A percentile compares a stretch with the other conserved stretches of the same genome.
These are phyloP conservation scores for Drosophila pseudoobscura DNA, from an alignment of 1,140 invertebrate species.

Conservation along the genomic window DNA sequence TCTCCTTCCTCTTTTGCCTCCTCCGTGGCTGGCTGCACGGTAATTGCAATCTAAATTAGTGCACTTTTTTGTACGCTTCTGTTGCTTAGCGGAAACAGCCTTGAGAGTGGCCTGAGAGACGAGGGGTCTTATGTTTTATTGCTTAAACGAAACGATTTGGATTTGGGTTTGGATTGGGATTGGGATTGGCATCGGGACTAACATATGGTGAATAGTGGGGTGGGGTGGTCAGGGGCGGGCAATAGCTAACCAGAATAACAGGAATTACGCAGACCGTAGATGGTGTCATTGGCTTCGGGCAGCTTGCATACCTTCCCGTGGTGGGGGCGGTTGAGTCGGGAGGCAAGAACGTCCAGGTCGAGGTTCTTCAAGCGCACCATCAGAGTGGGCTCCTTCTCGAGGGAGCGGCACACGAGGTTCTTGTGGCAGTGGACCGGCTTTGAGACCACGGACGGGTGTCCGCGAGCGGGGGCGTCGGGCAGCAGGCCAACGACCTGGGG, in stretches of 20 bases:
- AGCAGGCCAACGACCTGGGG: conserved; percentile 40
- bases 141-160: conserved; percentile 59
- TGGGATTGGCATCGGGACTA: not conserved
- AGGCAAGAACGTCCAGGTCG: conserved; percentile 48
- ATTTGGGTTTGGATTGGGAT: not conserved
- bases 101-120: conserved; percentile 17
- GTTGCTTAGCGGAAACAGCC: conserved; percentile 39
- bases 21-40: not conserved
- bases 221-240: too few species aligned
- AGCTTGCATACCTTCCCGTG: conserved; percentile 61
- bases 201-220: not conserved
- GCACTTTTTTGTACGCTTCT: conserved; percentile 52
- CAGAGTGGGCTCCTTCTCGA: conserved; percentile 64
- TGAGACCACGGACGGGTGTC: not conserved
- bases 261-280: conserved; percentile 65
- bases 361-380: conserved; percentile 67
- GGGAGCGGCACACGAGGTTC: conserved; percentile 31
- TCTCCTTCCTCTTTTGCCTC: too few species aligned
- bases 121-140: conserved; percentile 38
- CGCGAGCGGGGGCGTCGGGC: conserved; percentile 34
- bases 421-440: conserved; percentile 35
- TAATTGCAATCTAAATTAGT: conserved; percentile 80
- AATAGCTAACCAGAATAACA: conserved; percentile 11
- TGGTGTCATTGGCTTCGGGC: conserved; percentile 67
- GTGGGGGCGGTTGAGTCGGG: conserved; percentile 53